Percentiles rank a stretch among this genome's conserved stretches.
These are phyloP conservation scores for rat (Rattus norvegicus) DNA, from an alignment of 2,113 vertebrate genomes.

Conservation along the genomic window GRCr8 NC_086019.1:142014001-142014500, in stretches of 20 bases:
- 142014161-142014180: background rate
- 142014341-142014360: constrained; percentile 61
- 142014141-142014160: background rate
- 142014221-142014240: background rate
- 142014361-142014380: constrained; percentile 63
- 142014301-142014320: constrained; percentile 44
- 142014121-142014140: background rate
- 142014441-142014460: background rate
- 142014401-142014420: background rate
- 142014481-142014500: background rate
- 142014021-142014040: background rate
- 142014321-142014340: constrained; percentile 16
- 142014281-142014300: constrained; percentile 24
- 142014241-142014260: background rate
- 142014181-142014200: background rate
- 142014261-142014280: background rate
- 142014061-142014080: background rate
- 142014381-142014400: constrained; percentile 47
- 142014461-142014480: background rate
- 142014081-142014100: background rate
- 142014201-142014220: background rate
- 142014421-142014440: background rate
- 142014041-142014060: background rate
- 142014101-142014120: background rate
- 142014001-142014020: background rate